A percentile compares a stretch with the other conserved stretches of the same genome.
Evolutionary conservation across 2,113 vertebrate genomes (phyloP).

Genomic region (Himantopus leucocephalus): DNA sequence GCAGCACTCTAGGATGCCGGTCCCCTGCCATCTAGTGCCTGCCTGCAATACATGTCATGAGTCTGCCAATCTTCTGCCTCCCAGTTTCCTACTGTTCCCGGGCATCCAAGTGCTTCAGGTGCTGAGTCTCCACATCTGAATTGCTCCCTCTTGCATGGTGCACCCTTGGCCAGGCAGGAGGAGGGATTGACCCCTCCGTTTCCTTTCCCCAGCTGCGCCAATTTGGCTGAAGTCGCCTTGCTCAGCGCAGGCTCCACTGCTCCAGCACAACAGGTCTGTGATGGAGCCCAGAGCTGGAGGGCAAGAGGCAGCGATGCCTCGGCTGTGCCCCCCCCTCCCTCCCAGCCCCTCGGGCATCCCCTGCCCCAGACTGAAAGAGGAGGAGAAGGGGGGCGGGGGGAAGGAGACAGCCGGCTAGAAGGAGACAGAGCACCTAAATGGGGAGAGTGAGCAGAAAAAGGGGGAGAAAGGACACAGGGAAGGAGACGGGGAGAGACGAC

Average conservation of each 20-base stretch:
- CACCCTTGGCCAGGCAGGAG: not conserved
- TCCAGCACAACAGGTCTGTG: slow-evolving; percentile 69
- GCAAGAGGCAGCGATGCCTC: not conserved
- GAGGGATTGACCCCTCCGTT: not conserved
- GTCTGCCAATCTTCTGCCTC: slow-evolving; percentile 59
- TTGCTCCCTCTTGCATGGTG: not conserved
- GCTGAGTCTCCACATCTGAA: slow-evolving; percentile 3
- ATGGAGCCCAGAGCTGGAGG: slow-evolving; percentile 51
- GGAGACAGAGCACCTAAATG: not conserved
- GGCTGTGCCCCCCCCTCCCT: not conserved
- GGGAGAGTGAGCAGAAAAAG: not conserved
- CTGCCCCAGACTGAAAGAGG: not conserved
- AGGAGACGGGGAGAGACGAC: slow-evolving; percentile 35
- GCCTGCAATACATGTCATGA: slow-evolving; percentile 61
- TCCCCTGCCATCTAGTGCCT: slow-evolving; percentile 65
- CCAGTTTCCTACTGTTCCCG: slow-evolving; percentile 45
- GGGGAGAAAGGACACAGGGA: slow-evolving; percentile 47
- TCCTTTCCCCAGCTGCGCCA: slow-evolving; percentile 44
- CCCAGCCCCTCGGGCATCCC: not conserved
- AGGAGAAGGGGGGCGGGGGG: not conserved
- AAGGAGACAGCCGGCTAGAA: not conserved
- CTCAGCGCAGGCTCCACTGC: slow-evolving; percentile 25
- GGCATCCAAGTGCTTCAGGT: slow-evolving; percentile 27
- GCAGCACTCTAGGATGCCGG: slow-evolving; percentile 46
- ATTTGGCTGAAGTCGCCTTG: slow-evolving; percentile 49